Percentiles rank a stretch among this genome's conserved stretches.
Evolutionary conservation across 1,140 invertebrate genomes (phyloP).

Genomic region (Chlorops oryzae): DNA sequence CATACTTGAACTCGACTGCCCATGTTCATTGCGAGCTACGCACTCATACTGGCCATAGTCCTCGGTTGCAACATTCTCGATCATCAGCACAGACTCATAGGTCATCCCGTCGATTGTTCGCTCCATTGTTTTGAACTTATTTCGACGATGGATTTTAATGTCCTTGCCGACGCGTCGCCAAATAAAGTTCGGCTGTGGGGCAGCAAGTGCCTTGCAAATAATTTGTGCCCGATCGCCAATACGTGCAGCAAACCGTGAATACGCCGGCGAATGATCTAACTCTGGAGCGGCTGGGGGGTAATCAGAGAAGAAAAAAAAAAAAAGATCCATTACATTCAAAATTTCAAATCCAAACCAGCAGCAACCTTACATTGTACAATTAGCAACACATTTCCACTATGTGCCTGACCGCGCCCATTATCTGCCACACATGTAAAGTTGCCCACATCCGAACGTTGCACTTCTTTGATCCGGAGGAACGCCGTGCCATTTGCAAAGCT

Average conservation of each 20-base stretch:
- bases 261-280: slow-evolving; percentile 73
- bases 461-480: slow-evolving; percentile 69
- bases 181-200: slow-evolving; percentile 74
- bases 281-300: slow-evolving; percentile 68
- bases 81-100: slow-evolving; percentile 69
- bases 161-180: slow-evolving; percentile 66
- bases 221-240: slow-evolving; percentile 73
- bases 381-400: slow-evolving; percentile 55
- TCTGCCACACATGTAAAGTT: slow-evolving; percentile 83
- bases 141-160: slow-evolving; percentile 35
- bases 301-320: no score
- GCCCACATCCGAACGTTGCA: slow-evolving; percentile 78
- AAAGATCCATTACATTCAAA: no score
- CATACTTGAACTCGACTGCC: slow-evolving; percentile 69
- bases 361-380: slow-evolving; percentile 73
- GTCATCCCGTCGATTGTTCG: slow-evolving; percentile 52
- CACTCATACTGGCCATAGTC: slow-evolving; percentile 91
- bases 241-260: slow-evolving; percentile 80
- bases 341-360: not conserved
- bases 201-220: slow-evolving; percentile 72
- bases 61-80: slow-evolving; percentile 67
- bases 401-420: slow-evolving; percentile 79
- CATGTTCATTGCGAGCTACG: slow-evolving; percentile 80
- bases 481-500: slow-evolving; percentile 71
- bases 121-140: slow-evolving; percentile 33